Evolutionary conservation across 2,797 vertebrate genomes (phyloP), one percentile per base, ranked within the genome.

Genomic region (Eleutherodactylus coqui): DNA sequence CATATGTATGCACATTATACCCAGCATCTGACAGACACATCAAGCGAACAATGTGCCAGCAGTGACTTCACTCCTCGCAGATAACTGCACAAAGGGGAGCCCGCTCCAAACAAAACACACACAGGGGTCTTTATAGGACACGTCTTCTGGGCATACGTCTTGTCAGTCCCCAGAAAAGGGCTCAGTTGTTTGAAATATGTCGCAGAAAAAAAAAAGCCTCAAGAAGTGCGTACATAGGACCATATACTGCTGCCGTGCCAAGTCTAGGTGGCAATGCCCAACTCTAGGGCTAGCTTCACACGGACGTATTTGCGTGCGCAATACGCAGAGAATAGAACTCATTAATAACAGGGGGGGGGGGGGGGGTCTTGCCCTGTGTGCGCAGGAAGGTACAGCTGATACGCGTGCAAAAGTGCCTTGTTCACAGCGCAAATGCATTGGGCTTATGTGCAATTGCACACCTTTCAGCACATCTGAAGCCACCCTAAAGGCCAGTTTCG

Each of bases 1-100:
- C 83, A 85, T 78, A 72, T 79, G 62, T 62, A n/a, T 45, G n/a
- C 64, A 55, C 84, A 72, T 85, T 79, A 85, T 85, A 85, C 84
- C 76, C 84, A 60, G 49, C 75, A 85, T 79, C 76, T 79, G 62
- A 78, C 45, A 79, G 83, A 69, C 43, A 76, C 51, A 77, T 77
- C 72, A 78, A 43, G 70, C 62, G 8, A 47, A 36, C 84, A 79
- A 51, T 58, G 84, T 79, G 60, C 84, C 84, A 77, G 72, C 82
- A 77, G 41, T 76, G 72, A 84, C 73, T 77, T 51, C 82, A 79
- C 76, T 76, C 53, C 45, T 69, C 47, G 72, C 60, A 72, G 60
- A 49, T 60, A 84, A 62, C 38, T 47, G 43, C 41, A 81, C 29
- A 47, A 32, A 51, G 53, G 76, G 70, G 19, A 84, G 58, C 51